These are phyloP conservation scores for Melikaiella ostensackeni DNA, from an alignment of 2,888 invertebrate genomes.

Conservation along the genomic window DNA sequence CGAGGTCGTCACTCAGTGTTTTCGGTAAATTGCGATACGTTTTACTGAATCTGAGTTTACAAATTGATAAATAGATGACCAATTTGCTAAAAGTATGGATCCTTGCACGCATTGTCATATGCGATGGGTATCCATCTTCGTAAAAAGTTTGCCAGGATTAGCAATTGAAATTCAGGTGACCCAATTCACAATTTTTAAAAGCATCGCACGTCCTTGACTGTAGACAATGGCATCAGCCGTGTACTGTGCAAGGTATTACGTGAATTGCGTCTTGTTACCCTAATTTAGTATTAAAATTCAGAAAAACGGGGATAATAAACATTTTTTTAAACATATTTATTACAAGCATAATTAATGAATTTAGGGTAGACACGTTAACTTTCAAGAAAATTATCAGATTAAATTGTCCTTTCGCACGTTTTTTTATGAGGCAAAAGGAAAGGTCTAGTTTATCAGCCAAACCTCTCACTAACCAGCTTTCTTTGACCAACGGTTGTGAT, in stretches of 20 bases:
- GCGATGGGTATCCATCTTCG: constrained; percentile 16
- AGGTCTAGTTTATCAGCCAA: no score
- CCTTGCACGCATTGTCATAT: background rate
- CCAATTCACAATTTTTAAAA: constrained; percentile 14
- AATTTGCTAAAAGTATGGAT: constrained; percentile 15
- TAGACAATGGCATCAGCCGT: background rate
- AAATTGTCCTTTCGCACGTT: no score
- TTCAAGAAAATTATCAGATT: no score
- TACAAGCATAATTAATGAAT: no score
- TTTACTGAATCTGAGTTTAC: background rate
- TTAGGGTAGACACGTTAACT: rapidly evolving
- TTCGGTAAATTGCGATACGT: background rate
- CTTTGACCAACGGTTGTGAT: no score
- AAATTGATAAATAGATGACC: background rate
- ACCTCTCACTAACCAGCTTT: no score
- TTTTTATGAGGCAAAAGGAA: no score
- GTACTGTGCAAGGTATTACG: background rate
- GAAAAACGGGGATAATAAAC: no score
- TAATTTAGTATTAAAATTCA: no score
- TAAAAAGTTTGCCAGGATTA: constrained; percentile 2
- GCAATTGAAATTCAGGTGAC: constrained; percentile 30
- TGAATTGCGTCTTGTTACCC: background rate
- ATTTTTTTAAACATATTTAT: no score
- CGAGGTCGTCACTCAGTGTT: background rate
- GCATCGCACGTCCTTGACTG: background rate